Evolutionary conservation across 2,888 invertebrate genomes (phyloP).

Genomic region (Schizotus pectinicornis): DNA sequence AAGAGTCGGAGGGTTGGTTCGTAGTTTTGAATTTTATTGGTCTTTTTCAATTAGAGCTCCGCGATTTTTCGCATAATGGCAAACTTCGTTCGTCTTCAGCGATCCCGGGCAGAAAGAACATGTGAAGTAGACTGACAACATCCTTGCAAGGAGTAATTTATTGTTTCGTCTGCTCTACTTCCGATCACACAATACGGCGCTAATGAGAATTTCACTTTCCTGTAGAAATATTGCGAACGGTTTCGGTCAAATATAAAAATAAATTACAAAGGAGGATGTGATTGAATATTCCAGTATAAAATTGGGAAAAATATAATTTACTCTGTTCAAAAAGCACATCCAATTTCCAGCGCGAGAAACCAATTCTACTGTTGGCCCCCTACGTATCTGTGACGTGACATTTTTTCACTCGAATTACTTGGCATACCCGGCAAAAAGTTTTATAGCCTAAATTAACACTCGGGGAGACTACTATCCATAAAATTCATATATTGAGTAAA

Average conservation of each 20-base stretch:
- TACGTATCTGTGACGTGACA: too few species aligned
- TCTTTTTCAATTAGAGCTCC: too few species aligned
- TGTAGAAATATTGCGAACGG: constrained; percentile 10
- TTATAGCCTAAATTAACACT: too few species aligned
- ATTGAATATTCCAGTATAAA: constrained; percentile 2
- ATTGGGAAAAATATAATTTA: background rate
- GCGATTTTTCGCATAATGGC: constrained; percentile 12
- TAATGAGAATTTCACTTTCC: constrained; percentile 28
- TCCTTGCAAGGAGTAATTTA: constrained; percentile 22
- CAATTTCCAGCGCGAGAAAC: too few species aligned
- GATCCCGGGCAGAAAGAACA: constrained; percentile 16
- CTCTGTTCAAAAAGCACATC: too few species aligned
- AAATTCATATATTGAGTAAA: too few species aligned
- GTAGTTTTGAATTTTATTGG: too few species aligned
- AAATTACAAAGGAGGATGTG: background rate
- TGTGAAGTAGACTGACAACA: constrained; percentile 25
- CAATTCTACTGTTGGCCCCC: too few species aligned
- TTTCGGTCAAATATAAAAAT: background rate
- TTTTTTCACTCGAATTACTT: too few species aligned
- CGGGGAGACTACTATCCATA: too few species aligned
- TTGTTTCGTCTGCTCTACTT: constrained; percentile 22
- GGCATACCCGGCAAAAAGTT: too few species aligned
- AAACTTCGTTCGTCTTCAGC: constrained; percentile 17
- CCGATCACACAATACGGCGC: constrained; percentile 25
- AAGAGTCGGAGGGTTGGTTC: too few species aligned